These are phyloP conservation scores for Mobula birostris DNA, from an alignment of 2,113 vertebrate genomes.

Conservation along the genomic window DNA sequence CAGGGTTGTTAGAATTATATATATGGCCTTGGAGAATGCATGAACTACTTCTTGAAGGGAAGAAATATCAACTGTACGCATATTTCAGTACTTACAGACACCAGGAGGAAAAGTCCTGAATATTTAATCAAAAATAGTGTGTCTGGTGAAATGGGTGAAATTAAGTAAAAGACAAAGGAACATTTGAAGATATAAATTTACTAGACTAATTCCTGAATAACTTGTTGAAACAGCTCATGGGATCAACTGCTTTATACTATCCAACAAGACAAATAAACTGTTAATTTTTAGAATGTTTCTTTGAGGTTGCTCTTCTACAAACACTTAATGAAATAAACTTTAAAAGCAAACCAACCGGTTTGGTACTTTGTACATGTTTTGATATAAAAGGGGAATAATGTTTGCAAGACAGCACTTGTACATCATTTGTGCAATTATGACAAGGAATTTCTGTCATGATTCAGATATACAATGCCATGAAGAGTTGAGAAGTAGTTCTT, in stretches of 20 bases:
- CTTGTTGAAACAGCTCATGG: neutral
- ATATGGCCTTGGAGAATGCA: neutral
- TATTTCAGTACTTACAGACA: neutral
- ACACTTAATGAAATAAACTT: neutral
- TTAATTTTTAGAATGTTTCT: neutral
- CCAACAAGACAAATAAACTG: neutral
- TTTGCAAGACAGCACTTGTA: neutral
- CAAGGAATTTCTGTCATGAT: neutral
- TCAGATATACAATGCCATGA: neutral
- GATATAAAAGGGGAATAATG: neutral
- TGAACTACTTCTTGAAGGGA: neutral
- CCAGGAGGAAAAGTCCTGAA: neutral
- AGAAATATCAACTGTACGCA: neutral
- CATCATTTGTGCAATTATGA: neutral
- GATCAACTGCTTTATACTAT: neutral
- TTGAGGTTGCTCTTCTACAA: neutral
- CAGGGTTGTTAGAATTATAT: neutral
- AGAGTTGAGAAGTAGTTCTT: neutral
- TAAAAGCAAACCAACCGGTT: neutral
- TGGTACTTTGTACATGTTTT: neutral
- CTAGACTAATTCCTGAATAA: neutral
- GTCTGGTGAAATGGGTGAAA: neutral
- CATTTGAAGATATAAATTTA: neutral
- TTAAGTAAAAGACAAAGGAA: neutral
- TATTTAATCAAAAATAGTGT: neutral